A percentile compares a stretch with the other conserved stretches of the same genome.
These are phyloP conservation scores for Beroe forskalii DNA, from an alignment of 37 sponge, comb jelly and placozoan species.

Conservation along the genomic window DNA sequence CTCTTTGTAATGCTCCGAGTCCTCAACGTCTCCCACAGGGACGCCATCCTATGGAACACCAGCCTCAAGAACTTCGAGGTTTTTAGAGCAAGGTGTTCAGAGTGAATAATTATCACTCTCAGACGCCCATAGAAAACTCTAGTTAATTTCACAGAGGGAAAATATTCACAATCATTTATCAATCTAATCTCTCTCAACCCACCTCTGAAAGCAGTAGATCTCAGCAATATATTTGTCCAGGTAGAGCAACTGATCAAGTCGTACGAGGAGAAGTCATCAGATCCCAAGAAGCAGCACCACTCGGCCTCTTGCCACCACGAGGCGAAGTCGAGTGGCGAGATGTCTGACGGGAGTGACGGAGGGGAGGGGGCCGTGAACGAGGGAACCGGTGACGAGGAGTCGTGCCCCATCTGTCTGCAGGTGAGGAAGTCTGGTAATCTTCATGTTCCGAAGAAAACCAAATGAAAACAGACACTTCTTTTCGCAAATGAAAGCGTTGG, in stretches of 20 bases:
- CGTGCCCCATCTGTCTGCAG: conserved; percentile 84
- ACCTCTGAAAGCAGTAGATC: too few relatives aligned
- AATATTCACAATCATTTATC: too few relatives aligned
- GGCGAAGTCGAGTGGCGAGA: not conserved
- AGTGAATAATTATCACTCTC: too few relatives aligned
- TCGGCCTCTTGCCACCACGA: not conserved
- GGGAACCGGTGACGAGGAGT: conserved; percentile 72
- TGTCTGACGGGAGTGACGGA: not conserved
- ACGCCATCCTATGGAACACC: conserved; percentile 72
- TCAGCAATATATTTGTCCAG: too few relatives aligned
- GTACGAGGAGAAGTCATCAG: conserved; percentile 62
- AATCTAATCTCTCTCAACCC: too few relatives aligned
- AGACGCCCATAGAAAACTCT: too few relatives aligned
- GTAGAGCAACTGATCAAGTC: conserved; percentile 54
- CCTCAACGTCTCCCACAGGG: conserved; percentile 69
- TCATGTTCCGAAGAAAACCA: too few relatives aligned
- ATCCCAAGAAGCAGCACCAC: conserved; percentile 1
- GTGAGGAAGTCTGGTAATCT: too few relatives aligned
- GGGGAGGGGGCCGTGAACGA: conserved; percentile 56
- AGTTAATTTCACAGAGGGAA: too few relatives aligned
- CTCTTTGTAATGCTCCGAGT: conserved; percentile 84
- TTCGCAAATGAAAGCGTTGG: too few relatives aligned
- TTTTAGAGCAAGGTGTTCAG: too few relatives aligned
- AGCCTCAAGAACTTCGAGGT: conserved; percentile 83
- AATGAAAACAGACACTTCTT: too few relatives aligned